Evolutionary conservation across 2,888 invertebrate genomes (phyloP).

Genomic region (Xylota segnis): DNA sequence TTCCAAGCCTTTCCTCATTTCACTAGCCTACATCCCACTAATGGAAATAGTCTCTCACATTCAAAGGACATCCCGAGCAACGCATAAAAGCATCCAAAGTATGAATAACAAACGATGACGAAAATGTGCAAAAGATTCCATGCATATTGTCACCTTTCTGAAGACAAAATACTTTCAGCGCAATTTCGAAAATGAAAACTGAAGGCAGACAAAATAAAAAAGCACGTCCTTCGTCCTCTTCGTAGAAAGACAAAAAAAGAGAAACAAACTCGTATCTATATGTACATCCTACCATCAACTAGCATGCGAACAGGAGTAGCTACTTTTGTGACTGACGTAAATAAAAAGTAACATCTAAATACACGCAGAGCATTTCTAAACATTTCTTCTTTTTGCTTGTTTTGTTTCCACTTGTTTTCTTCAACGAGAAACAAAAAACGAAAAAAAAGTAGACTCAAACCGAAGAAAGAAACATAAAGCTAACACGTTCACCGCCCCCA

Average conservation of each 20-base stretch:
- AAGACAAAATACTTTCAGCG: constrained; percentile 58
- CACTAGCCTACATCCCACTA: constrained; percentile 65
- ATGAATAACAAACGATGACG: constrained; percentile 60
- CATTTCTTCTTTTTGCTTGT: too few species aligned
- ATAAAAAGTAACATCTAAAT: constrained; percentile 75
- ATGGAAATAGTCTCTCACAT: constrained; percentile 46
- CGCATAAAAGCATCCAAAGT: constrained; percentile 46
- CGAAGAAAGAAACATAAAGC: constrained; percentile 74
- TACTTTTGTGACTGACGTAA: constrained; percentile 69
- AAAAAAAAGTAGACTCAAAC: constrained; percentile 23
- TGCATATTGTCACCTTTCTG: constrained; percentile 69
- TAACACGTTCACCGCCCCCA: constrained; percentile 73
- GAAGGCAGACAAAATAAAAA: constrained; percentile 15
- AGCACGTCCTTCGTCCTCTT: constrained; percentile 65
- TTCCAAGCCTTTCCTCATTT: constrained; percentile 22
- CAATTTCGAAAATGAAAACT: constrained; percentile 66
- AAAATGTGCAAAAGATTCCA: constrained; percentile 65
- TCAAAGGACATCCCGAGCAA: constrained; percentile 45
- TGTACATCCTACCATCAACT: constrained; percentile 48
- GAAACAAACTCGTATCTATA: constrained; percentile 28
- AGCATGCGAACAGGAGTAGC: constrained; percentile 59
- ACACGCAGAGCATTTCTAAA: constrained; percentile 74
- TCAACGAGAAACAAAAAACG: constrained; percentile 14
- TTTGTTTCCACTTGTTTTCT: constrained; percentile 51
- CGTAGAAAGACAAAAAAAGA: neutral